These are phyloP conservation scores for Cloeon dipterum DNA, from an alignment of 2,888 invertebrate species.

Conservation along the genomic window DNA sequence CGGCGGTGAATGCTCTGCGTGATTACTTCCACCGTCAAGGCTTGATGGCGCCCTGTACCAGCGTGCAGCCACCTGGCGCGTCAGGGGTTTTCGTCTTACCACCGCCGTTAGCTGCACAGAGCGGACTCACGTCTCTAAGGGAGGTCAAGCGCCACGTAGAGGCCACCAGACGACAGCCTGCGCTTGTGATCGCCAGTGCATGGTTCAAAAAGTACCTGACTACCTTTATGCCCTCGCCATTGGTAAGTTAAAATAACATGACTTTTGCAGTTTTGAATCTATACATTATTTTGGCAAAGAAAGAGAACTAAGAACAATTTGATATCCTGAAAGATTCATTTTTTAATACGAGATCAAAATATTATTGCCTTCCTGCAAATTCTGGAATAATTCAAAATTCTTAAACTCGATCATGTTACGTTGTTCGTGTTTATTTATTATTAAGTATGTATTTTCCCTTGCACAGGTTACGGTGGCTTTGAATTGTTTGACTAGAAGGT, in stretches of 20 bases:
- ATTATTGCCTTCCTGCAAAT: too few species aligned
- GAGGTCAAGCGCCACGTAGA: conserved; percentile 33
- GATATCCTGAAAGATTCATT: too few species aligned
- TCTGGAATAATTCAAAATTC: too few species aligned
- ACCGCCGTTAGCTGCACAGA: conserved; percentile 21
- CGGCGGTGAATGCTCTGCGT: conserved; percentile 35
- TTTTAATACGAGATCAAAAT: too few species aligned
- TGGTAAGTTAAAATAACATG: too few species aligned
- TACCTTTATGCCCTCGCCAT: conserved; percentile 29
- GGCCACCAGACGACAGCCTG: conserved; percentile 18
- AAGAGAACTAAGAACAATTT: too few species aligned
- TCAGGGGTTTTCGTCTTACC: conserved; percentile 27
- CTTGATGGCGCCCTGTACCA: conserved; percentile 16
- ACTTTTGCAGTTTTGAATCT: too few species aligned
- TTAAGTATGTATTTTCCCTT: too few species aligned
- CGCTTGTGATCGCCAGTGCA: conserved; percentile 26
- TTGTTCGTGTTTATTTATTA: too few species aligned
- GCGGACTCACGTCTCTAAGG: conserved; percentile 22
- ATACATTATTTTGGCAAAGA: too few species aligned
- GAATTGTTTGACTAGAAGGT: conserved; percentile 38
- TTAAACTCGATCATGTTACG: too few species aligned
- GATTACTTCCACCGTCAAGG: conserved; percentile 29
- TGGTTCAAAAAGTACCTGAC: conserved; percentile 17
- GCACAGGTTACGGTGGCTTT: conserved; percentile 25
- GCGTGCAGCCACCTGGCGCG: conserved; percentile 29